These are phyloP conservation scores for Pristionchus japonicus DNA, from an alignment of 2,888 invertebrate species.

Conservation along the genomic window DNA sequence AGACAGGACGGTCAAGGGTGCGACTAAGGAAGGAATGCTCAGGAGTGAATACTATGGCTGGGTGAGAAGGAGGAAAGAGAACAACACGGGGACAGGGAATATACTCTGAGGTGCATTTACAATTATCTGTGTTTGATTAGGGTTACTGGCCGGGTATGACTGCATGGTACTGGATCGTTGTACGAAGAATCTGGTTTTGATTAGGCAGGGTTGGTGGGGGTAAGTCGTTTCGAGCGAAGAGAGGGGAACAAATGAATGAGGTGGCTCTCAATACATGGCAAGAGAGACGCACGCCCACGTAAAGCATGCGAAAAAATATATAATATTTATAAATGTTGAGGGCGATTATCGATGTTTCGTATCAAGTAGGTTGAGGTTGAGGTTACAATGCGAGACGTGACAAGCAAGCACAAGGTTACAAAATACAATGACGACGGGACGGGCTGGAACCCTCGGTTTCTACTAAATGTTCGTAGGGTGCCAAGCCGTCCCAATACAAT, in stretches of 20 bases:
- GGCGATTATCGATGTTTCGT: background rate
- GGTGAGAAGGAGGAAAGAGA: background rate
- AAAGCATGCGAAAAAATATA: background rate
- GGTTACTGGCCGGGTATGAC: slow-evolving; percentile 30
- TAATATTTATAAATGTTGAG: background rate
- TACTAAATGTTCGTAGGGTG: too few relatives aligned
- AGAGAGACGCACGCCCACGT: slow-evolving; percentile 19
- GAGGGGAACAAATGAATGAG: background rate
- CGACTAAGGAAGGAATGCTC: background rate
- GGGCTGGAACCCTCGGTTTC: too few relatives aligned
- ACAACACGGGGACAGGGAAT: background rate
- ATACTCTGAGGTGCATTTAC: background rate
- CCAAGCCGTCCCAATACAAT: too few relatives aligned
- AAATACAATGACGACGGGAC: background rate
- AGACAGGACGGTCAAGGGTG: background rate
- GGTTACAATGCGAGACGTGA: background rate
- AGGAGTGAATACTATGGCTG: slow-evolving; percentile 25
- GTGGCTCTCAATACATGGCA: slow-evolving; percentile 34
- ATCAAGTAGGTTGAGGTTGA: background rate
- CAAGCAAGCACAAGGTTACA: background rate
- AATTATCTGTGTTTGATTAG: background rate
- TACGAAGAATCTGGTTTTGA: slow-evolving; percentile 32
- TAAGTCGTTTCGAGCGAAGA: background rate
- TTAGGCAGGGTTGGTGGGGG: background rate
- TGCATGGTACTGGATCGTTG: slow-evolving; percentile 14